phyloP scores from a whole-genome alignment of 2,113 vertebrate genomes.

The Mugil cephalus region DNA sequence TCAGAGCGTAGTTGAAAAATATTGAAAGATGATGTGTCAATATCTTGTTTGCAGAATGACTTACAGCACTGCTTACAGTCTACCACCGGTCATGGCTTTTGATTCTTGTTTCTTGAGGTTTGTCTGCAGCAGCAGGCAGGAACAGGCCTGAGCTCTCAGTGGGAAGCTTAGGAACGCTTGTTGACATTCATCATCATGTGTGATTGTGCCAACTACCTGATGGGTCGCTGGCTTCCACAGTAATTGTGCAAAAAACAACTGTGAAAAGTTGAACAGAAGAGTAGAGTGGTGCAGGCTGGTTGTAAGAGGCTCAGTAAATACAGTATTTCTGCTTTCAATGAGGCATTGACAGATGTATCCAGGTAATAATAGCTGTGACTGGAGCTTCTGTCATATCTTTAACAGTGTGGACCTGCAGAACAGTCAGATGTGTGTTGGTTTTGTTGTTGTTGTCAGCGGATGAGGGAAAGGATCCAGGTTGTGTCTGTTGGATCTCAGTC shows the following conservation, averaged over 20 bases:
- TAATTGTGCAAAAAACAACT: not conserved
- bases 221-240: not conserved
- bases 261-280: too few species aligned
- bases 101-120: too few species aligned
- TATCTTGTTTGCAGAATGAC: too few species aligned
- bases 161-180: not conserved
- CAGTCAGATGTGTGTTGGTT: not conserved
- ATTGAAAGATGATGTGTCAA: too few species aligned
- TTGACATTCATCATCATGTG: not conserved
- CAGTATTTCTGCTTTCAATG: not conserved
- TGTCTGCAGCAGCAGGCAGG: not conserved
- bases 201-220: not conserved
- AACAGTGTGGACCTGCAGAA: not conserved
- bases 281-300: not conserved
- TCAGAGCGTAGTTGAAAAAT: too few species aligned
- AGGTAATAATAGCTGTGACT: not conserved
- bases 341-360: not conserved
- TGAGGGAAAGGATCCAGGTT: slow-evolving; percentile 50
- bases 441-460: slow-evolving; percentile 36
- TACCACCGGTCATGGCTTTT: too few species aligned
- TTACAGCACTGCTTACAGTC: too few species aligned
- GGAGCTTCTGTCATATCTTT: not conserved
- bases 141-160: not conserved
- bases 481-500: slow-evolving; percentile 56
- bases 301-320: too few species aligned